Base-by-base conservation (phyloP, 2,888 invertebrate genomes). In the Urechis unicinctus region DNA sequence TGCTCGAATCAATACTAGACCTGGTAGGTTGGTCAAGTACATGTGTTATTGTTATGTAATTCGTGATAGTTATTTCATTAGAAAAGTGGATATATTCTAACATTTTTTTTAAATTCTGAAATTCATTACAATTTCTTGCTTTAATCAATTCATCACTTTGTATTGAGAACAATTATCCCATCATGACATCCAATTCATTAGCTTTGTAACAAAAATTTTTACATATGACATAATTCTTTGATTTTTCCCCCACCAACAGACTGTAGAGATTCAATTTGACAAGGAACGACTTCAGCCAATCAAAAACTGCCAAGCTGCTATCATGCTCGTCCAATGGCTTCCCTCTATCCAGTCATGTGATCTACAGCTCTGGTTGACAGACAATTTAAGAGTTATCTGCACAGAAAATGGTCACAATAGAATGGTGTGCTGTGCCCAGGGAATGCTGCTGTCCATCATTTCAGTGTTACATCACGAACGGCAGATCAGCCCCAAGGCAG, bases 291-390 rank as follows among this genome's bases (percentile, higher is more conserved):
- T 3, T 25, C n/a, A 2, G n/a, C 1, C 28, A n/a, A 28, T 75
- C n/a, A 65, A 64, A 36, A 74, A 83, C 66, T 77, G 80, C 0
- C 81, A 82, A 63, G 80, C 81, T n/a, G 76, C 82, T 43, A 66
- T 80, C 29, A 77, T 81, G 65, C 66, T 84, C 55, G 72, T 83
- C 46, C 73, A 79, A 59, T 83, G 83, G 82, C 65, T 83, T 61
- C 81, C 82, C 0, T 77, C 78, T 49, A 78, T 77, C 43, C 69
- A 73, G 63, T 72, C 71, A 61, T 68, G 67, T 63, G 74, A 75
- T 55, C 66, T 74, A 17, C 74, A 75, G 59, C 64, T 81, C 46
- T 83, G 82, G 74, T 76, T 81, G 3, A 73, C 80, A 22, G 81
- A 70, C 51, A 61, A 60, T 42, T 59, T 74, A 56, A 57, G 61